Evolutionary conservation across 2,113 vertebrate species (phyloP).

Genomic region (Polypterus bichir): DNA sequence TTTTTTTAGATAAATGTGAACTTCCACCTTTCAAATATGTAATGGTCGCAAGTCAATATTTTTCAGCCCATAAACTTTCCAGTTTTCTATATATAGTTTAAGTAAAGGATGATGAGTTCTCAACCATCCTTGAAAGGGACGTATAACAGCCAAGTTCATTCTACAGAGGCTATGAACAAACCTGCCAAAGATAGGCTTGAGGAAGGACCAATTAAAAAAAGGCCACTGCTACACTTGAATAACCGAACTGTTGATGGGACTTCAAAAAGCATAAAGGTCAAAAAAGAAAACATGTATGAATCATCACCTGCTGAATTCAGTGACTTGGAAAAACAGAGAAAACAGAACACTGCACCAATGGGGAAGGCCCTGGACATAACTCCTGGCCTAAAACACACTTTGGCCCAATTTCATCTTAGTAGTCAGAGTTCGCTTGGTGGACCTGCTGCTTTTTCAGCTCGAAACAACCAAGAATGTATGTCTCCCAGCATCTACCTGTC

Average conservation of each 20-base stretch:
- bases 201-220: conserved; percentile 77
- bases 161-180: conserved; percentile 56
- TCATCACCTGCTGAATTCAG: conserved; percentile 47
- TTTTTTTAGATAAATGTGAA: too few species aligned
- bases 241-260: conserved; percentile 52
- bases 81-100: too few species aligned
- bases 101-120: too few species aligned
- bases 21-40: too few species aligned
- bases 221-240: conserved; percentile 66
- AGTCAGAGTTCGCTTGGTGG: conserved; percentile 93
- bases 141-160: too few species aligned
- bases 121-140: too few species aligned
- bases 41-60: too few species aligned
- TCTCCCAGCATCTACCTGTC: conserved; percentile 66
- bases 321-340: conserved; percentile 37
- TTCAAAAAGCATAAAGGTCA: conserved; percentile 65
- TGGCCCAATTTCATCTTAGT: conserved; percentile 94
- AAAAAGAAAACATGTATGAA: conserved; percentile 74
- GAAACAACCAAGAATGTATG: conserved; percentile 71
- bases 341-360: conserved; percentile 36
- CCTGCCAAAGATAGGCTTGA: conserved; percentile 58
- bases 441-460: conserved; percentile 88
- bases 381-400: conserved; percentile 87
- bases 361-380: conserved; percentile 79
- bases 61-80: too few species aligned